Evolutionary conservation across 2,797 vertebrate genomes (phyloP).

Genomic region (Sebastes diploproa): DNA sequence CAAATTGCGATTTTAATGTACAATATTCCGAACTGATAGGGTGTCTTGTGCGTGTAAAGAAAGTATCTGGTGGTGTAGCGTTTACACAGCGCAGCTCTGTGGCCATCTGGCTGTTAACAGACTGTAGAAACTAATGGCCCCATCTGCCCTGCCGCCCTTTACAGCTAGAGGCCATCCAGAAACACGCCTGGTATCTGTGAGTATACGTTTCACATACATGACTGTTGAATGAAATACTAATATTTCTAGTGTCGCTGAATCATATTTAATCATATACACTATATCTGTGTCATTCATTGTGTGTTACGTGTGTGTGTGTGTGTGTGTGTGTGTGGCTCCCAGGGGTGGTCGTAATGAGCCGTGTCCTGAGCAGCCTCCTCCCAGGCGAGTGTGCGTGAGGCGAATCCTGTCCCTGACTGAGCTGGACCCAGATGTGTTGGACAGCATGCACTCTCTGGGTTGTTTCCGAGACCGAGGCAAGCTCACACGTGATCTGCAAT

Average conservation of each 20-base stretch:
- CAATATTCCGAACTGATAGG: constrained; percentile 10
- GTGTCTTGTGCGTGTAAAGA: constrained; percentile 14
- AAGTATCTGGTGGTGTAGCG: constrained; percentile 18
- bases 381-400: constrained; percentile 88
- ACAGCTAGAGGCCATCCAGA: constrained; percentile 94
- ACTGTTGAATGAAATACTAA: not conserved
- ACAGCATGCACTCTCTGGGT: constrained; percentile 94
- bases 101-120: constrained; percentile 73
- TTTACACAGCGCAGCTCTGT: constrained; percentile 48
- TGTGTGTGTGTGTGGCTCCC: constrained; percentile 19
- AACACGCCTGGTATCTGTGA: constrained; percentile 95
- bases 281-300: constrained; percentile 1
- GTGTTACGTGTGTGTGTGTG: not conserved
- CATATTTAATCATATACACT: not conserved
- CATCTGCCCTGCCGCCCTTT: constrained; percentile 69
- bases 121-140: constrained; percentile 71
- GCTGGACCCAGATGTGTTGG: constrained; percentile 93
- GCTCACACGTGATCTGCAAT: constrained; percentile 91
- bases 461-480: constrained; percentile 92
- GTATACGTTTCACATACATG: constrained; percentile 64
- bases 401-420: constrained; percentile 89
- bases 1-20: not conserved
- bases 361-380: constrained; percentile 88
- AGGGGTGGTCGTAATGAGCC: constrained; percentile 91
- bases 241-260: not conserved